Conservation (phyloP, 2,113 vertebrate genomes). For the Leptosomus discolor region DNA sequence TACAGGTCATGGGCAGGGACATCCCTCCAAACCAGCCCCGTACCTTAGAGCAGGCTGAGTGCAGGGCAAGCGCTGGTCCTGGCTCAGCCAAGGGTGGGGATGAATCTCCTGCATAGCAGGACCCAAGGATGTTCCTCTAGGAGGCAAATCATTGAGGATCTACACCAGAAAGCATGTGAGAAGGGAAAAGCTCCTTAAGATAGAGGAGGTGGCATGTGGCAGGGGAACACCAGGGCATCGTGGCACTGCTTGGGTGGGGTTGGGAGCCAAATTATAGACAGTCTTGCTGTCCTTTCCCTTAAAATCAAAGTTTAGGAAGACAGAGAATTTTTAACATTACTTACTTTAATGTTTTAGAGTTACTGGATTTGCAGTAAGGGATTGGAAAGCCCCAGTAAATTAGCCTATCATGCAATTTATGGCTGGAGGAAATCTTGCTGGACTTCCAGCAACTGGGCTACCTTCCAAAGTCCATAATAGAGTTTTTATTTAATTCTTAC, state of each 20-base stretch:
- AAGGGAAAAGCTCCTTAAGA: not conserved
- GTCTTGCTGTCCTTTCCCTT: not conserved
- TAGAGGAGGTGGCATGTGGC: not conserved
- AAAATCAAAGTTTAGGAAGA: not conserved
- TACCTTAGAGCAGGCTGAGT: accelerated
- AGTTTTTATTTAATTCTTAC: conserved; percentile 13
- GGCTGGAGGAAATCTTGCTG: conserved; percentile 5
- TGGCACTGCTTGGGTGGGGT: not conserved
- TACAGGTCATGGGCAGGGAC: not conserved
- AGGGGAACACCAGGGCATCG: not conserved
- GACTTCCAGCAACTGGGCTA: conserved; percentile 13
- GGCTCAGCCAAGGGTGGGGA: not conserved
- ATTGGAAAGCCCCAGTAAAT: not conserved
- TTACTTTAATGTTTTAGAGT: not conserved
- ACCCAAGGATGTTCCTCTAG: not conserved
- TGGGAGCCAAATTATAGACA: not conserved
- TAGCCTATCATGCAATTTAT: not conserved
- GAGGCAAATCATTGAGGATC: not conserved
- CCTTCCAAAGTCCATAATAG: conserved; percentile 30
- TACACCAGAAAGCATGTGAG: not conserved
- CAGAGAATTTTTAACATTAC: not conserved
- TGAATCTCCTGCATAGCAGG: not conserved
- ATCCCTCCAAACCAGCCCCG: not conserved
- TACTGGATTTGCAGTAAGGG: not conserved
- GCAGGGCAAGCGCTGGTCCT: not conserved